phyloP scores from a whole-genome alignment of 2,113 vertebrate species.

The Campylomormyrus numenius region DNA sequence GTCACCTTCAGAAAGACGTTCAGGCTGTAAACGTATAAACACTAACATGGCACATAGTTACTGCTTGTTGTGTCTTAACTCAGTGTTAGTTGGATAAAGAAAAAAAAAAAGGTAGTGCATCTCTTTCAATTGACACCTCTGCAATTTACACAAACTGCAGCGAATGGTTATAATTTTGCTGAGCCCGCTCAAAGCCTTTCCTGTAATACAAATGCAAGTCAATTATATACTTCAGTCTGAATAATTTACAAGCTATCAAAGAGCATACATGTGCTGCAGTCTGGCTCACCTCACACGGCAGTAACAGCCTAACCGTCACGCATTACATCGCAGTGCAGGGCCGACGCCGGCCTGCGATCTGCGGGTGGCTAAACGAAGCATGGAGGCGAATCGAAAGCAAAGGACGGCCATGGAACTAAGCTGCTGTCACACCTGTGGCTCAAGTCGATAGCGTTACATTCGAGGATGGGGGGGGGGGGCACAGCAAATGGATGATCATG shows the following conservation, averaged over 20 bases:
- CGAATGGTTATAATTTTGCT: slow-evolving; percentile 72
- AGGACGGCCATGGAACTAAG: slow-evolving; percentile 38
- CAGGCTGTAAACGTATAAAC: slow-evolving; percentile 81
- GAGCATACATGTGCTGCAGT: slow-evolving; percentile 64
- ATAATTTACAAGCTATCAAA: slow-evolving; percentile 70
- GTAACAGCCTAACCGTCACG: slow-evolving; percentile 68
- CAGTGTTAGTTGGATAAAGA: slow-evolving; percentile 44
- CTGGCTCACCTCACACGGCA: slow-evolving; percentile 59
- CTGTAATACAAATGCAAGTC: slow-evolving; percentile 64
- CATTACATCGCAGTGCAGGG: slow-evolving; percentile 42
- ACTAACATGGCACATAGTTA: slow-evolving; percentile 84
- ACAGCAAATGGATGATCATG: neutral
- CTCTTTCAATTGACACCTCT: slow-evolving; percentile 66
- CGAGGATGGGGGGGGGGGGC: neutral
- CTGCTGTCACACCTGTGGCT: slow-evolving; percentile 36
- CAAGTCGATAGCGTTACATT: slow-evolving; percentile 35
- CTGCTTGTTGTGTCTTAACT: slow-evolving; percentile 56
- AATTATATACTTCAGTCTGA: slow-evolving; percentile 59
- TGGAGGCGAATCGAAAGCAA: slow-evolving; percentile 39
- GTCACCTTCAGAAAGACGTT: slow-evolving; percentile 69
- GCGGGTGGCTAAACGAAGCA: slow-evolving; percentile 39
- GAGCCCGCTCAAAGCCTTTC: slow-evolving; percentile 88
- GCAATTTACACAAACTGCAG: slow-evolving; percentile 46
- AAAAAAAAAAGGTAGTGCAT: slow-evolving; percentile 66
- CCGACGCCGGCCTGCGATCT: slow-evolving; percentile 26